Base-by-base conservation (phyloP, 2,888 invertebrate genomes). In the Troides aeacus region DNA sequence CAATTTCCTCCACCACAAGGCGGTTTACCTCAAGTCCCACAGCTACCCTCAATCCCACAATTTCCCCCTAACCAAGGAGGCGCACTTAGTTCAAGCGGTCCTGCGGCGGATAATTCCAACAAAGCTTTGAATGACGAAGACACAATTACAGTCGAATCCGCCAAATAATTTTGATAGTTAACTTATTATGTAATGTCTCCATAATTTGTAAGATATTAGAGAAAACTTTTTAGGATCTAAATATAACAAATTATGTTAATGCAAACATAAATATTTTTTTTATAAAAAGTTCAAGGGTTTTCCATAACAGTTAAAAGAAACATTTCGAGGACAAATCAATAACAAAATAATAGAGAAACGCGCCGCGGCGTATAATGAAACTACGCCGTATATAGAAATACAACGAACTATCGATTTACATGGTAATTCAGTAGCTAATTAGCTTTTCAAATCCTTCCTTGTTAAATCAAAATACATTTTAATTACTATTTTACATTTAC, bases 81-180 rank as follows among this genome's bases (percentile, higher is more conserved):
- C 42, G 57, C 67, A 5, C 30, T 63, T 10, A n/a, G 8, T 18
- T 66, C 84, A 8, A 80, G 76, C 53, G 86, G 83, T 70, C 88
- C 89, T 2, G 81, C 81, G 18, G 79, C 78, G 2, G 74, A 72
- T 39, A 81, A 77, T 57, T 80, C 78, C n/a, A 84, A 85, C 71
- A 80, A 81, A 73, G 84, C 87, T 23, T 67, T 90, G 3, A 90
- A 87, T 70, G 90, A 92, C 42, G 92, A 90, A 81, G 92, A 92
- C 68, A 87, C 92, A 18, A 75, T 92, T 77, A 83, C 92, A n/a
- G 86, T 92, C 64, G 92, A 92, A 70, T 87, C 92, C 68, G 92
- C 91, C 21, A 60, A 70, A 58, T 70, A 42, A 67, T 60, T 21
- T 39, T 36, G 6, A 57, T 57, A 21, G 5, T 50, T 17, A 50